Evolutionary conservation across 2,113 vertebrate species (phyloP).

Genomic region (Poeciliopsis retropinna): DNA sequence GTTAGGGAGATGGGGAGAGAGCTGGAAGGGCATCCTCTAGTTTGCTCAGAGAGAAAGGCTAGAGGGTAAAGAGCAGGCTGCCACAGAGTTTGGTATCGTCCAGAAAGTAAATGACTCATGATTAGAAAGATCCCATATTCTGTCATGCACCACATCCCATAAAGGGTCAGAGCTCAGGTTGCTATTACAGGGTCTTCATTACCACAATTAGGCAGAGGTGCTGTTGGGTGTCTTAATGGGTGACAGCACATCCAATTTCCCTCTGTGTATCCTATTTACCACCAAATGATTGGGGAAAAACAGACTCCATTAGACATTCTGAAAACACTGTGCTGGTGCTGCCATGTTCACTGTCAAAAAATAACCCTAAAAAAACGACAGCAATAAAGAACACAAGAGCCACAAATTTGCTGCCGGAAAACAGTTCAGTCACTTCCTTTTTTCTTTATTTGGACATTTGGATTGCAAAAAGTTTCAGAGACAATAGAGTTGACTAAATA

Average conservation of each 20-base stretch:
- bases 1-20: slow-evolving; percentile 26
- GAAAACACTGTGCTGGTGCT: slow-evolving; percentile 38
- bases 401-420: slow-evolving; percentile 39
- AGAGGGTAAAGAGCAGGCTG: slow-evolving; percentile 33
- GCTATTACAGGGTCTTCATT: slow-evolving; percentile 73
- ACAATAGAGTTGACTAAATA: slow-evolving; percentile 44
- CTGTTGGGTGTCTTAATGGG: slow-evolving; percentile 51
- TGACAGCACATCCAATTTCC: slow-evolving; percentile 51
- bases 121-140: slow-evolving; percentile 51
- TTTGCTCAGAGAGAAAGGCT: slow-evolving; percentile 42
- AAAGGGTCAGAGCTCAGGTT: slow-evolving; percentile 65
- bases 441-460: not conserved
- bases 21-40: slow-evolving; percentile 32
- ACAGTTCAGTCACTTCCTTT: slow-evolving; percentile 12
- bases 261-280: slow-evolving; percentile 49
- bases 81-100: slow-evolving; percentile 25
- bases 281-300: slow-evolving; percentile 36
- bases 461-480: slow-evolving; percentile 50
- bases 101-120: slow-evolving; percentile 64
- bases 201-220: slow-evolving; percentile 67
- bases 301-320: slow-evolving; percentile 58
- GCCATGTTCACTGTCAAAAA: slow-evolving; percentile 44
- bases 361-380: slow-evolving; percentile 47
- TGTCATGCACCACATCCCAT: slow-evolving; percentile 42
- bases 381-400: slow-evolving; percentile 29